Conservation (phyloP, 2,888 invertebrate genomes). For the Drosophila mimetica region DNA sequence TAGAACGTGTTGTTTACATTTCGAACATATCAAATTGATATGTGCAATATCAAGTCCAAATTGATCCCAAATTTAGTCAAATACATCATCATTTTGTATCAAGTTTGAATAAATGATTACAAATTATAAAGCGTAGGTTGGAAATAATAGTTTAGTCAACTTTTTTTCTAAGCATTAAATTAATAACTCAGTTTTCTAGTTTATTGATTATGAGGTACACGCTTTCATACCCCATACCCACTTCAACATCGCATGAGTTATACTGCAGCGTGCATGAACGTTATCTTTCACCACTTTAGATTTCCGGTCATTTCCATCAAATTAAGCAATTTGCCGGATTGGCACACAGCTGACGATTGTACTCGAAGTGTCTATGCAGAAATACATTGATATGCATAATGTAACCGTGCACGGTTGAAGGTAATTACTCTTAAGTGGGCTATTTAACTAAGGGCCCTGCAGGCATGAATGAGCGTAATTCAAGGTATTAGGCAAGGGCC, state of each 20-base stretch:
- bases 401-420: constrained; percentile 14
- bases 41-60: too few species aligned
- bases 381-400: constrained; percentile 27
- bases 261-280: background rate
- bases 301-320: constrained; percentile 25
- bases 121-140: too few species aligned
- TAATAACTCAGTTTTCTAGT: too few species aligned
- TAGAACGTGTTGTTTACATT: too few species aligned
- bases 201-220: too few species aligned
- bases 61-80: too few species aligned
- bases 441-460: constrained; percentile 68
- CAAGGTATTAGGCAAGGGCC: constrained; percentile 21
- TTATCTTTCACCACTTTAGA: background rate
- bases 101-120: too few species aligned
- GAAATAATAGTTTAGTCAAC: too few species aligned
- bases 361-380: background rate
- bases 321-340: constrained; percentile 30
- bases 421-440: constrained; percentile 76
- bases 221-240: too few species aligned
- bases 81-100: too few species aligned
- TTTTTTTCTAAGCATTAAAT: too few species aligned
- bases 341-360: constrained; percentile 20
- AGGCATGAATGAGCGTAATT: constrained; percentile 17
- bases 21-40: too few species aligned
- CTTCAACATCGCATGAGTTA: background rate